phyloP scores from a whole-genome alignment of 2,797 vertebrate genomes.

The Gymnoscopelus microlampas region DNA sequence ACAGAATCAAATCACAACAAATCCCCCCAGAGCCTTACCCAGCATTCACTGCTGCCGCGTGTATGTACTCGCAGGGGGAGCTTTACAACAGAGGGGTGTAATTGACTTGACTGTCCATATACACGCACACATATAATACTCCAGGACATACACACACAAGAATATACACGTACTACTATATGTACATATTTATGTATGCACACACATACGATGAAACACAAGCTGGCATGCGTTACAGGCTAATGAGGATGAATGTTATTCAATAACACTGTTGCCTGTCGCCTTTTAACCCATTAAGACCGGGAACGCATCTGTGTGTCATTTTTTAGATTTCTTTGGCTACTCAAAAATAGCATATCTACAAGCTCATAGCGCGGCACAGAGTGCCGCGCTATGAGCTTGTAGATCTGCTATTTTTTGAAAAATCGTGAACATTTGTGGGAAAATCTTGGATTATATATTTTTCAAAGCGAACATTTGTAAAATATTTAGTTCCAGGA shows the following conservation, averaged over 20 bases:
- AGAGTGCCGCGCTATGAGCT: no score
- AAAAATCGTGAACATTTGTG: no score
- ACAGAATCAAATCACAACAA: slow-evolving; percentile 69
- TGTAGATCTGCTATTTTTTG: no score
- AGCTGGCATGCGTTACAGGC: slow-evolving; percentile 22
- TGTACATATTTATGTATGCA: background rate
- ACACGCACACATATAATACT: background rate
- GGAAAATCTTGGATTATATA: no score
- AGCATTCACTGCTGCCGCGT: slow-evolving; percentile 52
- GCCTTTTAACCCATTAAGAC: no score
- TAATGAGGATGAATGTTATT: slow-evolving; percentile 29
- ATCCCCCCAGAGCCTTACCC: slow-evolving; percentile 63
- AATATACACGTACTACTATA: no score
- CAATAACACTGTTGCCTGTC: background rate
- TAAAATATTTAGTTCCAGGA: no score
- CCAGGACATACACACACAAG: background rate
- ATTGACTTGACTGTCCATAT: slow-evolving; percentile 47
- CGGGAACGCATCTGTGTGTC: no score
- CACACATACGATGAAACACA: slow-evolving; percentile 21
- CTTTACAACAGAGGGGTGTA: slow-evolving; percentile 59
- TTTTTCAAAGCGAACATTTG: no score
- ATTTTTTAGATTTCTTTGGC: no score
- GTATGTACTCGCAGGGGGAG: slow-evolving; percentile 19
- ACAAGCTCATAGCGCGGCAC: no score
- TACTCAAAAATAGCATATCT: no score